Percentiles rank a stretch among this genome's conserved stretches.
Conservation (phyloP, 1,140 invertebrate genomes). For the Drosophila suzukii region DNA sequence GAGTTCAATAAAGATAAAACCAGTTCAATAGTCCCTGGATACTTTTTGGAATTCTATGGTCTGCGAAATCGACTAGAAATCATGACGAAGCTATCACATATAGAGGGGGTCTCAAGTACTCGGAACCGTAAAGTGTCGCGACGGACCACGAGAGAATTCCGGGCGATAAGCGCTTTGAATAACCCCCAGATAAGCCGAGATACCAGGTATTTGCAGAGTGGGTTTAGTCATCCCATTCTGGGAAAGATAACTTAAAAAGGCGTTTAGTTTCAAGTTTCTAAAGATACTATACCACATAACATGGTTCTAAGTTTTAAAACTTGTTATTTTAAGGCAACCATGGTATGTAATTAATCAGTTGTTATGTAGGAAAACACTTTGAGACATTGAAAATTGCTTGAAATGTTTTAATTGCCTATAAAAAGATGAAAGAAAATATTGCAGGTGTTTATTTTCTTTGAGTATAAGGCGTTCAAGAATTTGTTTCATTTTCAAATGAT, state of each 20-base stretch:
- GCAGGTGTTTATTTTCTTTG: constrained; percentile 6
- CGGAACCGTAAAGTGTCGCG: constrained; percentile 29
- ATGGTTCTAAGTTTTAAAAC: background rate
- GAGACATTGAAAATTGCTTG: background rate
- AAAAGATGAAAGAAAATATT: background rate
- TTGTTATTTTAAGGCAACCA: no score
- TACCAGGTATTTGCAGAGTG: constrained; percentile 25
- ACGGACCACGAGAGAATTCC: constrained; percentile 30
- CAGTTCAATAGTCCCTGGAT: constrained; percentile 23
- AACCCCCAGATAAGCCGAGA: constrained; percentile 33
- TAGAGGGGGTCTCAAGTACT: constrained; percentile 28
- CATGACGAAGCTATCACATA: constrained; percentile 59
- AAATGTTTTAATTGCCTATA: background rate
- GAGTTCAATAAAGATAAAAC: constrained; percentile 33
- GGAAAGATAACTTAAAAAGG: background rate
- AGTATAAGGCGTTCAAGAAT: background rate
- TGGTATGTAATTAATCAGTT: no score
- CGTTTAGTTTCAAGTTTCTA: background rate
- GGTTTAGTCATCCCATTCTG: constrained; percentile 32
- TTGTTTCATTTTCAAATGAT: background rate
- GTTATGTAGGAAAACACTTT: no score
- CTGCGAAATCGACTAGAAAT: constrained; percentile 52
- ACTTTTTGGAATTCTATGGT: constrained; percentile 11
- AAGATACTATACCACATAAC: background rate
- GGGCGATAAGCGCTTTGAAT: constrained; percentile 40